Evolutionary conservation across 2,113 vertebrate species (phyloP).

Genomic region (Dipodomys spectabilis): DNA sequence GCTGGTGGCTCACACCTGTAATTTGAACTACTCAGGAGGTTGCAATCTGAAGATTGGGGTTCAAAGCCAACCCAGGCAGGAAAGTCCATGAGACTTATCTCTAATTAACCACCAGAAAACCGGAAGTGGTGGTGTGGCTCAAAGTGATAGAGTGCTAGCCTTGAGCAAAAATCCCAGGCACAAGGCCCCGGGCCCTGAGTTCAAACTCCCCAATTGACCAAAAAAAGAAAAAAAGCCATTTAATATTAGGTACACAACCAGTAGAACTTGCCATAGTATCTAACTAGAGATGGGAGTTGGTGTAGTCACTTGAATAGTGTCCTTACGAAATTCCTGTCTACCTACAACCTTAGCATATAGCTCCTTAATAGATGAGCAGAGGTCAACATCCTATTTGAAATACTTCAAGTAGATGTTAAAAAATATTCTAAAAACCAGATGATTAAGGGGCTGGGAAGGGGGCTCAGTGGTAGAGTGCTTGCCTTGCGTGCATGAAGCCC

Average conservation of each 20-base stretch:
- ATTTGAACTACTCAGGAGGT: too few relatives aligned
- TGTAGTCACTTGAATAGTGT: background rate
- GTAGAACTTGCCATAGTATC: background rate
- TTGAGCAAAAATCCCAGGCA: background rate
- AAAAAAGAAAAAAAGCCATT: background rate
- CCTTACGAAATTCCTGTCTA: background rate
- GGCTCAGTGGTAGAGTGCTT: too few relatives aligned
- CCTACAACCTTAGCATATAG: background rate
- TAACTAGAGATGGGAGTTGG: background rate
- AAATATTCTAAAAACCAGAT: constrained; percentile 85
- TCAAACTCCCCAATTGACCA: background rate
- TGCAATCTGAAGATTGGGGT: too few relatives aligned
- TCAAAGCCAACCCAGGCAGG: too few relatives aligned
- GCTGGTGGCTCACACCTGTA: too few relatives aligned
- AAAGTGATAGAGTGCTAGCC: too few relatives aligned
- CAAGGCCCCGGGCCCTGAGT: too few relatives aligned
- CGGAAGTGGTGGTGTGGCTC: too few relatives aligned
- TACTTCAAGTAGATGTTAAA: constrained; percentile 79
- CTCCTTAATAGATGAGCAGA: constrained; percentile 39
- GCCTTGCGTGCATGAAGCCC: too few relatives aligned
- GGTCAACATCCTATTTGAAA: constrained; percentile 78
- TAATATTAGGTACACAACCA: background rate
- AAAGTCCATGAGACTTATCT: too few relatives aligned
- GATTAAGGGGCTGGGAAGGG: constrained; percentile 86
- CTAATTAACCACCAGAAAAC: too few relatives aligned